Conservation (phyloP, 2,113 vertebrate species). For the Xenopus borealis region DNA sequence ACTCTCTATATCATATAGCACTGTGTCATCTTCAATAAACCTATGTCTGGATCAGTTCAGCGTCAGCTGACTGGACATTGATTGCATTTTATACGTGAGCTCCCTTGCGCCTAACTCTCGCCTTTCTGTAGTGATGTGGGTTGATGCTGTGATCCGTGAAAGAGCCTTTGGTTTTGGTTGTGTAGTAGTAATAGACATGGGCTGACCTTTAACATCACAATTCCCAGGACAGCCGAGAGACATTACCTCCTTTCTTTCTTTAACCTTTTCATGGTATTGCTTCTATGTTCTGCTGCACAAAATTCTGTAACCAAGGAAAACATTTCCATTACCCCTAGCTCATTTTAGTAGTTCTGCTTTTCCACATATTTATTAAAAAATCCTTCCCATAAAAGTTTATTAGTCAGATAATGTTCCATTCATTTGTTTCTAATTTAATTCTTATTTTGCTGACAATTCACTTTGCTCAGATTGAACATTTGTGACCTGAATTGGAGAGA, state of each 20-base stretch:
- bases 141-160: conserved; percentile 35
- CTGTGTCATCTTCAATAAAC: conserved; percentile 35
- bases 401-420: neutral
- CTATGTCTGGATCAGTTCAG: conserved; percentile 17
- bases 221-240: neutral
- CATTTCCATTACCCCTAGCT: neutral
- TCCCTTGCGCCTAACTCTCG: neutral
- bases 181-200: neutral
- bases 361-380: neutral
- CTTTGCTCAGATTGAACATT: neutral
- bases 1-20: conserved; percentile 16
- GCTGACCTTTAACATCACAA: conserved; percentile 6
- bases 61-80: conserved; percentile 21
- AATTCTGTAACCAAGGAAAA: too few species aligned
- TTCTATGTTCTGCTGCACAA: neutral
- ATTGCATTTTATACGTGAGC: conserved; percentile 31
- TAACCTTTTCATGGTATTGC: conserved; percentile 1
- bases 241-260: neutral
- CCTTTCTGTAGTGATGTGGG: neutral
- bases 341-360: neutral
- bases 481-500: neutral
- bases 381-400: neutral
- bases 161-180: conserved; percentile 29
- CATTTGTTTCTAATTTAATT: neutral
- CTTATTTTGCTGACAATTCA: neutral